Conservation (phyloP, 2,888 invertebrate genomes). For the Eilema depressum region DNA sequence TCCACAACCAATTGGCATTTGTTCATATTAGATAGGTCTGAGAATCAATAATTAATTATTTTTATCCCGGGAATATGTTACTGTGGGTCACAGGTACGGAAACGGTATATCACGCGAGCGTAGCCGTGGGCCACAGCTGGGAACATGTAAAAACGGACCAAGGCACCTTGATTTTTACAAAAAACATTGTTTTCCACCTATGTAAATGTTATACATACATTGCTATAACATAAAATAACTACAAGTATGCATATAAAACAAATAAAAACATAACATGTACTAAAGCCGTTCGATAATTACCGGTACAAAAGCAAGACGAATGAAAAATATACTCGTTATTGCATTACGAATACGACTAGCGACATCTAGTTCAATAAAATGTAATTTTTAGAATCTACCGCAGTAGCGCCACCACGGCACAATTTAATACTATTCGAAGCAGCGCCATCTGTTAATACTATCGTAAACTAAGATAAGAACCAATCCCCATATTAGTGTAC, state of each 20-base stretch:
- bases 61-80: no score
- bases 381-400: neutral
- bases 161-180: no score
- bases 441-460: constrained; percentile 28
- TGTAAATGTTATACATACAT: no score
- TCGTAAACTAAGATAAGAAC: neutral
- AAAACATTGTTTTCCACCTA: no score
- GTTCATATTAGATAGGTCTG: no score
- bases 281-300: neutral
- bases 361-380: constrained; percentile 12
- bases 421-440: neutral
- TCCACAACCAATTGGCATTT: no score
- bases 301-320: neutral
- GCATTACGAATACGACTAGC: neutral
- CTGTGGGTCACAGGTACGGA: no score
- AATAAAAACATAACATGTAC: neutral
- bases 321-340: neutral
- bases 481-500: neutral
- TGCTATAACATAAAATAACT: neutral
- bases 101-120: no score
- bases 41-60: no score
- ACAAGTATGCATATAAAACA: neutral
- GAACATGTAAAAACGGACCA: no score
- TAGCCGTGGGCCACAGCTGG: no score
- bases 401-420: neutral